phyloP scores from a whole-genome alignment of 2,797 vertebrate species.

The Labeo calbasu region DNA sequence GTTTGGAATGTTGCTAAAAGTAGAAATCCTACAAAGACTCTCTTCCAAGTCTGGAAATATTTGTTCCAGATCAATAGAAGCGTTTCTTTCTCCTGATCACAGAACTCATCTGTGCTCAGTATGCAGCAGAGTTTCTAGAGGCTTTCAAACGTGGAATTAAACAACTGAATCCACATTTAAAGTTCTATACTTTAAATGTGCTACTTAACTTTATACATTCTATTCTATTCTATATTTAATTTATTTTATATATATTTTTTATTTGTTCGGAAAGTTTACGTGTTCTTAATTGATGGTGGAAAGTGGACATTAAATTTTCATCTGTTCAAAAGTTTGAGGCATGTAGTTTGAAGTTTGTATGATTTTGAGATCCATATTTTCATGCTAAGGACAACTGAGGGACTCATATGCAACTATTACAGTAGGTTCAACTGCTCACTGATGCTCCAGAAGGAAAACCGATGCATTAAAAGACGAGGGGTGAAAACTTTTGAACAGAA shows the following conservation, averaged over 20 bases:
- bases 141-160: neutral
- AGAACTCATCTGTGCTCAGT: neutral
- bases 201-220: neutral
- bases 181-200: neutral
- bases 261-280: neutral
- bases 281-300: neutral
- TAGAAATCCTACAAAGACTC: conserved; percentile 6
- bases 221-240: neutral
- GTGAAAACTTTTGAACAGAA: too few species aligned
- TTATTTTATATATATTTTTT: neutral
- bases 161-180: neutral
- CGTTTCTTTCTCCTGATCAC: conserved; percentile 4
- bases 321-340: too few species aligned
- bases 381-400: too few species aligned
- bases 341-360: too few species aligned
- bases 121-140: neutral
- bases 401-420: too few species aligned
- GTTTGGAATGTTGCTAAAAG: conserved; percentile 12
- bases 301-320: too few species aligned
- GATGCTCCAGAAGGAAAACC: too few species aligned
- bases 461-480: too few species aligned
- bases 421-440: too few species aligned
- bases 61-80: conserved; percentile 35
- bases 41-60: conserved; percentile 26
- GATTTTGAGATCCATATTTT: too few species aligned